These are phyloP conservation scores for Diachasma alloeum DNA, from an alignment of 1,140 invertebrate species.

Conservation along the genomic window DNA sequence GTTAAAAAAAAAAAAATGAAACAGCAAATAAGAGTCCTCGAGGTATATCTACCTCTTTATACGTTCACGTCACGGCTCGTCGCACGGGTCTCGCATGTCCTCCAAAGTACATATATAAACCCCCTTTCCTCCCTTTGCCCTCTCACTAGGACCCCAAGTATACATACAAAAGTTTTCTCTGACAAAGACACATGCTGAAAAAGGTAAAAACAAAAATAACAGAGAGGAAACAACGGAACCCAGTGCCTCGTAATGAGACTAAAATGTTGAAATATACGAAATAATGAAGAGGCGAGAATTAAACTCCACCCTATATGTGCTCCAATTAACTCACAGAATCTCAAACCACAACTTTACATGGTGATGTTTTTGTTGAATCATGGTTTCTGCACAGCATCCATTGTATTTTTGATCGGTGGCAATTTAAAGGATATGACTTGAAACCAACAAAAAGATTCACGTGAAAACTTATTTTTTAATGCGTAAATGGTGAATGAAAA, in stretches of 20 bases:
- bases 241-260: slow-evolving; percentile 39
- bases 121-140: background rate
- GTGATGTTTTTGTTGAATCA: background rate
- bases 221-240: background rate
- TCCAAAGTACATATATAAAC: slow-evolving; percentile 36
- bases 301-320: slow-evolving; percentile 5
- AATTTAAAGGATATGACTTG: background rate
- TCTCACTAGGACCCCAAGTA: background rate
- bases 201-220: background rate
- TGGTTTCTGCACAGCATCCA: background rate
- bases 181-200: background rate
- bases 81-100: slow-evolving; percentile 45
- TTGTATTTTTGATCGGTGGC: background rate
- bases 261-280: slow-evolving; percentile 42
- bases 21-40: slow-evolving; percentile 21
- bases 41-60: slow-evolving; percentile 8
- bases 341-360: background rate
- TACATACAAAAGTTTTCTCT: slow-evolving; percentile 6
- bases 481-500: too few relatives aligned
- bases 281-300: slow-evolving; percentile 36
- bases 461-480: too few relatives aligned
- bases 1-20: background rate
- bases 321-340: slow-evolving; percentile 13
- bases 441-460: background rate
- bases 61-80: slow-evolving; percentile 24